phyloP scores from a whole-genome alignment of 2,797 vertebrate species.

The Alcedo quadribrachys region DNA sequence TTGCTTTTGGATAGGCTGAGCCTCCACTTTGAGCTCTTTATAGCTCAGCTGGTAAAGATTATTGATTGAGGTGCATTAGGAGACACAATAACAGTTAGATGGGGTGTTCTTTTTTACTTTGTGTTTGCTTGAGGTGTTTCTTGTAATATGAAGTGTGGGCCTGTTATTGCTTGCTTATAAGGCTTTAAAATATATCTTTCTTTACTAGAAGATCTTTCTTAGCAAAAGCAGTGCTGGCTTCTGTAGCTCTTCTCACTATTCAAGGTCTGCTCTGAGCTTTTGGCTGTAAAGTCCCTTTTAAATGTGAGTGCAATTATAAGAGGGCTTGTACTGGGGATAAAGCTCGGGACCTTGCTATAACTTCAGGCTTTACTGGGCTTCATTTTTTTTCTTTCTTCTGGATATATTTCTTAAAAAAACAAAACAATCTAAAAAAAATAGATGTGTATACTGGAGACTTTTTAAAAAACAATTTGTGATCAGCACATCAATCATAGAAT shows the following conservation, averaged over 20 bases:
- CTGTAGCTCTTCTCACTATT: accelerated
- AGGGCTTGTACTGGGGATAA: not conserved
- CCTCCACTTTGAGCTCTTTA: accelerated
- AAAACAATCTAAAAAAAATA: too few species aligned
- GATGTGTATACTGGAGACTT: accelerated
- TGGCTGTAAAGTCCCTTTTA: not conserved
- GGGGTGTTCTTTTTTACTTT: accelerated
- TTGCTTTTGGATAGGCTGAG: accelerated
- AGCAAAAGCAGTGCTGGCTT: accelerated
- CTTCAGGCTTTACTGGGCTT: not conserved
- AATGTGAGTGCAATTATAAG: not conserved
- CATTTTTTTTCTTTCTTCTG: not conserved
- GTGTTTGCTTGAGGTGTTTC: accelerated
- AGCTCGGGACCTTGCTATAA: not conserved
- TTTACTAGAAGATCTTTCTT: not conserved
- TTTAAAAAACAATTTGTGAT: not conserved
- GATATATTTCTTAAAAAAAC: too few species aligned
- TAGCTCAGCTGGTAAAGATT: not conserved
- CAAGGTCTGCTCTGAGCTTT: not conserved
- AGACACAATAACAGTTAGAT: accelerated
- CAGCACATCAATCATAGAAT: too few species aligned
- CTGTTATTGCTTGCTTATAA: accelerated
- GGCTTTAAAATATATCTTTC: not conserved
- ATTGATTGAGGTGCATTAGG: accelerated
- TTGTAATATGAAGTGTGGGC: accelerated